phyloP scores from a whole-genome alignment of 2,797 vertebrate species.

The Eleutherodactylus coqui region DNA sequence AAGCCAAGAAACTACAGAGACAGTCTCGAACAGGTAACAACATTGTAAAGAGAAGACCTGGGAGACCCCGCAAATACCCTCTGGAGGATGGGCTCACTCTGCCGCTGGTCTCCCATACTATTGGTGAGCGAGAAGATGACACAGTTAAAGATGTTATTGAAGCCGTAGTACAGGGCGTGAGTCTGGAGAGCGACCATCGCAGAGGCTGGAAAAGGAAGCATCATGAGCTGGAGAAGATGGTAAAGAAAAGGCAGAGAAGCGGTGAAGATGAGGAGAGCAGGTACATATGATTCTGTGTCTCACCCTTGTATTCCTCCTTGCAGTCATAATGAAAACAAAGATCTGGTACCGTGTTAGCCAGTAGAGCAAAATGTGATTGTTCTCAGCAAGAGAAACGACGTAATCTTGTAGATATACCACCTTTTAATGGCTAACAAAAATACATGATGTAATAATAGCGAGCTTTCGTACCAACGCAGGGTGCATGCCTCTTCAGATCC shows the following conservation, averaged over 20 bases:
- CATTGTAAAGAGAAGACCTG: constrained; percentile 88
- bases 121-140: constrained; percentile 64
- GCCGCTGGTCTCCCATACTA: constrained; percentile 68
- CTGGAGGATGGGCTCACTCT: constrained; percentile 64
- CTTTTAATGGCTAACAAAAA: too few species aligned
- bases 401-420: too few species aligned
- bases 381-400: too few species aligned
- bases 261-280: constrained; percentile 72
- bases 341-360: too few species aligned
- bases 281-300: not conserved
- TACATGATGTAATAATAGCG: too few species aligned
- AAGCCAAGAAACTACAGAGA: constrained; percentile 96
- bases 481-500: too few species aligned
- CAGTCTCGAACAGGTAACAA: constrained; percentile 96
- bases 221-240: constrained; percentile 74
- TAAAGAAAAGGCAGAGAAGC: constrained; percentile 79
- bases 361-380: too few species aligned
- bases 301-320: too few species aligned
- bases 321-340: too few species aligned
- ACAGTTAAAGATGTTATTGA: constrained; percentile 91
- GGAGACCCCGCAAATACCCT: constrained; percentile 88
- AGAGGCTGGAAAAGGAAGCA: constrained; percentile 82
- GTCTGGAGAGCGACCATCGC: constrained; percentile 73
- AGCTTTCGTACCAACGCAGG: too few species aligned
- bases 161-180: constrained; percentile 85